Evolutionary conservation across 2,113 vertebrate genomes (phyloP), one percentile per base, ranked within the genome.

Genomic region (Falcunculus frontatus): DNA sequence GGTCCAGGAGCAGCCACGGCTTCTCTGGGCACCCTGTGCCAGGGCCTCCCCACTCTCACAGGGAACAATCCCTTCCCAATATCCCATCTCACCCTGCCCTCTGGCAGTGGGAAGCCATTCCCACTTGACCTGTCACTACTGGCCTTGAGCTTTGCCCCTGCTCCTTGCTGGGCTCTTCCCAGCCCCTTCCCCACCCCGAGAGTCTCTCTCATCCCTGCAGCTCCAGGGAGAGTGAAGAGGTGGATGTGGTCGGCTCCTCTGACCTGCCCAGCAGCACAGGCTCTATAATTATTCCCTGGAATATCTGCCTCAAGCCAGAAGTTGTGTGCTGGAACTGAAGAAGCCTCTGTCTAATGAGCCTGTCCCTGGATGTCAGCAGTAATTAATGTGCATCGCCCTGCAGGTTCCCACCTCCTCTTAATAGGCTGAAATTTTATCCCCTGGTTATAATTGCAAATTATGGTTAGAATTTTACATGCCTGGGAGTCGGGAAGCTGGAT

Each of bases 371-470:
- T 42, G 80, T 87, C 63, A 86, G 92, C 84, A 68, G 68, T 84
- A 96, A 93, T 91, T 89, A 91, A 80, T 73, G 84, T 77, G 92
- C 92, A 65, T 74, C 1, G 1, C 67, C 84, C 91, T 72, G 81
- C 84, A 89, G 67, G 39, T 87, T 91, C 85, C 88, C 81, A 87
- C 90, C 89, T 82, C 87, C 60, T 88, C 87, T 56, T 27, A 57
- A 63, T 39, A 73, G 79, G 63, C 44, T 84, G 92, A 73, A 91
- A 76, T 72, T 16, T 75, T 91, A 86, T 86, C 84, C 87, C 84
- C 63, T 86, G 90, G 57, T 77, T 93, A 89, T 59, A 93, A 86
- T 76, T 86, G 92, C 89, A 92, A 90, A 86, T 85, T 41, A 59
- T 57, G 53, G 87, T 67, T 89, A 79, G 67, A 76, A 52, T 59